Evolutionary conservation across 2,113 vertebrate genomes (phyloP).

Genomic region (Seriola rivoliana): DNA sequence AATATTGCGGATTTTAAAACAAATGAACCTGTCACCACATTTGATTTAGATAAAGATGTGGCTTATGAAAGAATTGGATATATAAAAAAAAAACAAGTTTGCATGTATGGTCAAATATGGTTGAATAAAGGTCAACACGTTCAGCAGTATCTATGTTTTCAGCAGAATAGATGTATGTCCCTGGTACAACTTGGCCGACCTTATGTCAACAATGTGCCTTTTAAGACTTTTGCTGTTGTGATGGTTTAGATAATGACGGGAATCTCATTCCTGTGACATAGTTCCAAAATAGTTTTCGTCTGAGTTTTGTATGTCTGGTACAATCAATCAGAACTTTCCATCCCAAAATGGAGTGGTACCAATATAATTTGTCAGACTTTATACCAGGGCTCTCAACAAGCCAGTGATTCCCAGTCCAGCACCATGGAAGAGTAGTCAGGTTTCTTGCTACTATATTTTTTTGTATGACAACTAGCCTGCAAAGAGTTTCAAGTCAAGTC

Average conservation of each 20-base stretch:
- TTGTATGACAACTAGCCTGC: background rate
- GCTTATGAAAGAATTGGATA: background rate
- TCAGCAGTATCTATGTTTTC: constrained; percentile 1
- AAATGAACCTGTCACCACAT: background rate
- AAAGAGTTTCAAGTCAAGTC: background rate
- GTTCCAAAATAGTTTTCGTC: background rate
- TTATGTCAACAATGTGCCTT: constrained; percentile 19
- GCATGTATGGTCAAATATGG: background rate
- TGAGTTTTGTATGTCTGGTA: constrained; percentile 9
- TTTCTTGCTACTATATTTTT: background rate
- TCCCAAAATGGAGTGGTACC: background rate
- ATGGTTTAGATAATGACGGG: constrained; percentile 32
- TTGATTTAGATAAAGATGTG: background rate
- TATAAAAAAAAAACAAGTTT: background rate
- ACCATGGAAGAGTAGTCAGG: too few relatives aligned
- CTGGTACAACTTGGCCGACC: background rate
- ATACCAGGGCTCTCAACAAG: background rate
- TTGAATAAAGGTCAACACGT: background rate
- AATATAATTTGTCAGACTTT: background rate
- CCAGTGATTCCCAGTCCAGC: too few relatives aligned
- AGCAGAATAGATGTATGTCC: constrained; percentile 9
- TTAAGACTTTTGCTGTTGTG: constrained; percentile 41
- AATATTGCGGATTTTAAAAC: background rate
- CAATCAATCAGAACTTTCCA: background rate
- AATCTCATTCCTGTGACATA: constrained; percentile 10